phyloP scores from a whole-genome alignment of 2,888 invertebrate genomes.

The Podotricha telesiphe region DNA sequence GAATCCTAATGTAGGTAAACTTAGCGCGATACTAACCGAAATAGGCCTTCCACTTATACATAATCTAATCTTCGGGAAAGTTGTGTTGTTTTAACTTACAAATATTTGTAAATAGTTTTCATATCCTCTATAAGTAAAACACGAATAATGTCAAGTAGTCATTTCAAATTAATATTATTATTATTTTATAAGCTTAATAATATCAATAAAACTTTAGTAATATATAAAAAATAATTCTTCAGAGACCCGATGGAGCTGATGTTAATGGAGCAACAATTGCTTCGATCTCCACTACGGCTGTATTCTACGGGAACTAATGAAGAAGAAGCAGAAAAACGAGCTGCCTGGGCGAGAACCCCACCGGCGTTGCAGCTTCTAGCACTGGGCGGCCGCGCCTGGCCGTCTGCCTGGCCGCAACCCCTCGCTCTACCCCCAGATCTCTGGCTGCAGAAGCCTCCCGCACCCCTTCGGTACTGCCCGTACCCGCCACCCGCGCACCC shows the following conservation, averaged over 20 bases:
- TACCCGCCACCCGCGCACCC: constrained; percentile 82
- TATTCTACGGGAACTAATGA: constrained; percentile 84
- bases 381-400: constrained; percentile 90
- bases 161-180: no score
- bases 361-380: constrained; percentile 73
- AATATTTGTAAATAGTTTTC: no score
- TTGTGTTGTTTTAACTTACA: constrained; percentile 24
- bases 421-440: constrained; percentile 94
- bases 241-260: constrained; percentile 92
- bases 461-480: constrained; percentile 84
- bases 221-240: constrained; percentile 56
- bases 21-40: constrained; percentile 42
- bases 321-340: constrained; percentile 83
- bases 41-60: constrained; percentile 44
- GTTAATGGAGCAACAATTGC: constrained; percentile 90
- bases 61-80: constrained; percentile 44
- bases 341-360: constrained; percentile 81
- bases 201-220: background rate
- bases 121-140: no score
- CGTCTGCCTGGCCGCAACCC: constrained; percentile 91
- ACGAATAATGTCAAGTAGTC: no score
- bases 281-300: constrained; percentile 86
- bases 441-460: constrained; percentile 94
- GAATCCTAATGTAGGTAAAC: constrained; percentile 47
- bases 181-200: constrained; percentile 15